Conservation (phyloP, 2,113 vertebrate genomes). For the Pleuronectes platessa region DNA sequence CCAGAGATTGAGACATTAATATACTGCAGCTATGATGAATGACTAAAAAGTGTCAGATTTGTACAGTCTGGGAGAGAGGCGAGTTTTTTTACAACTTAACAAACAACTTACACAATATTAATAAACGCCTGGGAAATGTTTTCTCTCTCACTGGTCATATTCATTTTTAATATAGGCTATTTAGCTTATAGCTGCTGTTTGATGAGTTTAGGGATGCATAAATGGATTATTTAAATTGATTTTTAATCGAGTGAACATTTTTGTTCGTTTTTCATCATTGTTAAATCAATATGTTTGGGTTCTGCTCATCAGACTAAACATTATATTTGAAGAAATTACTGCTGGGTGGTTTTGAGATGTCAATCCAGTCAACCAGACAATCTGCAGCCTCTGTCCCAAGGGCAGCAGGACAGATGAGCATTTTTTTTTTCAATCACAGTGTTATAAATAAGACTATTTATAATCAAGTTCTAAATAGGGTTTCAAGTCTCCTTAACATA, state of each 20-base stretch:
- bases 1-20: neutral
- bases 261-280: neutral
- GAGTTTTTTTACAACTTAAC: neutral
- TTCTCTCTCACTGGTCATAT: neutral
- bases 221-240: no score
- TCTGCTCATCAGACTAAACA: neutral
- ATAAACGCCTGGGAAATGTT: neutral
- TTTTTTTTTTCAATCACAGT: neutral
- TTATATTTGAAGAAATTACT: neutral
- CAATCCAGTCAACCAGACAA: neutral
- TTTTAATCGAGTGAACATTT: no score
- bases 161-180: no score
- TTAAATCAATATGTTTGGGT: neutral
- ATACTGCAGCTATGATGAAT: neutral
- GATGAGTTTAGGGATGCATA: no score
- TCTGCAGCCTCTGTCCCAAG: neutral
- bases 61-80: neutral
- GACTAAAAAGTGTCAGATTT: neutral
- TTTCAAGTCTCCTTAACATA: neutral
- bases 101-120: neutral
- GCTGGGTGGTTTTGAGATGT: neutral
- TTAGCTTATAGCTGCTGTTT: no score
- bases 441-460: no score
- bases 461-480: constrained; percentile 13
- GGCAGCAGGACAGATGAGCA: neutral